Evolutionary conservation across 2,113 vertebrate species (phyloP), one percentile per base, ranked within the genome.

Genomic region (Hyaena hyaena): DNA sequence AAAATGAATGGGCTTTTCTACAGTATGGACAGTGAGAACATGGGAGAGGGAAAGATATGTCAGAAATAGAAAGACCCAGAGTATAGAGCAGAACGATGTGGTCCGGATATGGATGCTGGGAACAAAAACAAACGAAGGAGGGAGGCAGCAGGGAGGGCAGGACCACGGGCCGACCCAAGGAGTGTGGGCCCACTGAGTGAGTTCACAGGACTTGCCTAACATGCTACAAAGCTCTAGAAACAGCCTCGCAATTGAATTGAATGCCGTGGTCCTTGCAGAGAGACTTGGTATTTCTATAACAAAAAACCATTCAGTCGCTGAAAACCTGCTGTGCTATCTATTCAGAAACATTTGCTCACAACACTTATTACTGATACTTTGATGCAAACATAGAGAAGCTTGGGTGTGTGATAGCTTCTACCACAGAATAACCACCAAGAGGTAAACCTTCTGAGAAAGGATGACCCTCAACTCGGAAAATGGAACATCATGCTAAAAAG

Each of bases 171-270:
- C 14, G n/a, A 66, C 58, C 48, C 69, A 55, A 26, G 61, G 87
- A 28, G 33, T 0, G 15, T 0, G 0, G 28, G 55, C 4, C 92
- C 11, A 9, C 43, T 9, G 2, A 48, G 63, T 24, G 77, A 77
- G 43, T 21, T 26, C 61, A 28, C 5, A 80, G 45, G 45, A 10
- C 43, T 45, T 77, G 8, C 23, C 39, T 48, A 16, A 14, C 86
- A 33, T 10, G 35, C 63, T 12, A 10, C 8, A 1, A 8, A 82
- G 43, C 10, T 71, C 73, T 58, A 33, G 14, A 45, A n/a, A 65
- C 16, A 61, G 79, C 26, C 17, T 10, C 21, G 2, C 0, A 2
- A 5, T 50, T 31, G 39, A 61, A 5, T 43, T 31, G 39, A 61
- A 86, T 24, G 45, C 39, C 45, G 23, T 26, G 43, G 53, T 63